Conservation (phyloP, 2,113 vertebrate genomes). For the Ammospiza nelsoni region DNA sequence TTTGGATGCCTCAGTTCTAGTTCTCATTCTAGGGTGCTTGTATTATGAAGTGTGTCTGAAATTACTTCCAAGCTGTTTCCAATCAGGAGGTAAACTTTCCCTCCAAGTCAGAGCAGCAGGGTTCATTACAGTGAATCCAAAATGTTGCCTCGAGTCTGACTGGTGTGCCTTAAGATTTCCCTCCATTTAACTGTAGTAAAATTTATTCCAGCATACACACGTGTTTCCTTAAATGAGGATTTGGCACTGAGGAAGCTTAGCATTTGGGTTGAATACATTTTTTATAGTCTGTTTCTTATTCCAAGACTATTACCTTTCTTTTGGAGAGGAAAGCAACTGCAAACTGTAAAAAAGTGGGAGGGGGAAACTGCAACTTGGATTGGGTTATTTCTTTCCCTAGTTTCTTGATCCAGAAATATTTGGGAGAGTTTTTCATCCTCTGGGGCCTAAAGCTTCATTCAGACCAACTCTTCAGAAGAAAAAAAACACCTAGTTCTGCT, state of each 20-base stretch:
- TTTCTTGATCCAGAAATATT: not conserved
- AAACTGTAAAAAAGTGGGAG: not conserved
- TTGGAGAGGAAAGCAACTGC: not conserved
- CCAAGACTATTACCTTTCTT: slow-evolving; percentile 19
- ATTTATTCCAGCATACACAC: slow-evolving; percentile 6
- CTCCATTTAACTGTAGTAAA: not conserved
- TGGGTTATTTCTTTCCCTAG: not conserved
- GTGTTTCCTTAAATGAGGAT: not conserved
- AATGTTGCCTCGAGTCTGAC: not conserved
- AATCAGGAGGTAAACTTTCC: not conserved
- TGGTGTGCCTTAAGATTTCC: not conserved
- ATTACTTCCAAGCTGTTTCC: slow-evolving; percentile 12
- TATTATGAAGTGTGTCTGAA: not conserved
- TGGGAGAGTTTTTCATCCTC: not conserved
- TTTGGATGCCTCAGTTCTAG: not conserved
- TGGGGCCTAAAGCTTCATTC: not conserved
- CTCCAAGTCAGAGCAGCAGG: not conserved
- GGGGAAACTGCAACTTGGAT: not conserved
- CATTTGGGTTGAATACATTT: slow-evolving; percentile 4
- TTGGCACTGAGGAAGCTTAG: slow-evolving; percentile 11
- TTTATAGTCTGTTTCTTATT: not conserved
- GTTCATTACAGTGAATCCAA: not conserved
- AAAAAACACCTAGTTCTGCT: not conserved
- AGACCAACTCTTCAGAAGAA: not conserved
- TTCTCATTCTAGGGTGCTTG: not conserved